Base-by-base conservation (phyloP, 2,888 invertebrate species). In the Torymus texanus region DNA sequence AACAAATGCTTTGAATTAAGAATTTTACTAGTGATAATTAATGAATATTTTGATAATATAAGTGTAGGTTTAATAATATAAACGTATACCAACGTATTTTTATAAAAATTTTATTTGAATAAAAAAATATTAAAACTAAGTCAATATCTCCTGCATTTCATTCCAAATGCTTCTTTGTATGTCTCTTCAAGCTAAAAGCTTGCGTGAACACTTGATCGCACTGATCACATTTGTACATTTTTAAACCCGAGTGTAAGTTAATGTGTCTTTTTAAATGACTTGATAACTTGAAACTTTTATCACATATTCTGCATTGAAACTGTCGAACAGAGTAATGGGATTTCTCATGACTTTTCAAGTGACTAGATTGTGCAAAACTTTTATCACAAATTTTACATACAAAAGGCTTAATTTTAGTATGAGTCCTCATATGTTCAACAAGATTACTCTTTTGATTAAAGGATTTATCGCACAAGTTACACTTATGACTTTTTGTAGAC, bases 191-290 rank as follows among this genome's bases (percentile, higher is more conserved):
- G 63, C 91, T 91, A 67, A 91, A 91, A 63, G 91, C 90, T 75
- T 91, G 91, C 1, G 91, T 88, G 83, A 92, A 92, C 56, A 90
- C 86, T 82, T 92, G 90, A 72, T 91, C 87, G 84, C 93, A 93
- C 16, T 87, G 85, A 24, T 88, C 83, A 77, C 91, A 91, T 71
- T 89, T 90, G 79, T 91, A 90, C n/a, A 85, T 79, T 75, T 89
- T 89, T 13, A 85, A 78, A 1, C 86, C 86, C 0, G 85, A 86
- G 70, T 90, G 90, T n/a, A 87, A 83, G 77, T 85, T 86, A 59
- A 86, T 81, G 74, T 90, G 90, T 63, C 90, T 83, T 81, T 90
- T 88, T 14, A 90, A 84, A 79, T 90, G 90, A 79, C 88, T 90
- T 2, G 85, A 80, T 13, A 90, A 74, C 80, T 90, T 90, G 67